Evolutionary conservation across 2,113 vertebrate genomes (phyloP).

Genomic region (Oncorhynchus kisutch): DNA sequence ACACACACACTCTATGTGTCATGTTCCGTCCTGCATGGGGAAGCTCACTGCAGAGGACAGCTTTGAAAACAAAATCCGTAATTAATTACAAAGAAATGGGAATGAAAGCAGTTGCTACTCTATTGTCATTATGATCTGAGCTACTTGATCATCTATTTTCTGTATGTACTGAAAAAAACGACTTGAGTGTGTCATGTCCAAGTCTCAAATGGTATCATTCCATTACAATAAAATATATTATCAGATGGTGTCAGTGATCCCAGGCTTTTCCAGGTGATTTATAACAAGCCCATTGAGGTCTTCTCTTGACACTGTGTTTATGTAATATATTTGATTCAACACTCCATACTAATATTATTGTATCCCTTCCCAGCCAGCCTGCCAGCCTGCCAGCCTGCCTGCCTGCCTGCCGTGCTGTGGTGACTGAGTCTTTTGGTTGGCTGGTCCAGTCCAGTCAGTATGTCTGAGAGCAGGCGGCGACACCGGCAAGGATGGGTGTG

Average conservation of each 20-base stretch:
- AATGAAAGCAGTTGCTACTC: background rate
- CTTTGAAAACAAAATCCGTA: background rate
- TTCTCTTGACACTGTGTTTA: conserved; percentile 40
- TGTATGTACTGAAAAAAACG: background rate
- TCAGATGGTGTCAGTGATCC: conserved; percentile 34
- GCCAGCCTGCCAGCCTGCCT: background rate
- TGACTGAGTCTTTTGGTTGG: conserved; percentile 44
- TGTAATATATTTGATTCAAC: conserved; percentile 39
- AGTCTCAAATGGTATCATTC: conserved; percentile 7
- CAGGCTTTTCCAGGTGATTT: conserved; percentile 23
- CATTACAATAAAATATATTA: conserved; percentile 47
- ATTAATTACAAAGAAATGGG: background rate
- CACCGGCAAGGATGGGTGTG: conserved; percentile 59
- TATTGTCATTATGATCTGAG: background rate
- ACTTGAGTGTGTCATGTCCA: background rate
- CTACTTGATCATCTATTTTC: background rate
- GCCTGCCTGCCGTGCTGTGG: conserved; percentile 14
- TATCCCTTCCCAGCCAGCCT: background rate
- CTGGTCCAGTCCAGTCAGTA: conserved; percentile 24
- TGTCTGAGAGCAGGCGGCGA: conserved; percentile 43
- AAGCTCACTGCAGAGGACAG: conserved; percentile 10
- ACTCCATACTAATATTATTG: conserved; percentile 24
- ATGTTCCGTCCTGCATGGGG: background rate
- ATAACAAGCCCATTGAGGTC: background rate
- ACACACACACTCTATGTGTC: conserved; percentile 16